phyloP scores from a whole-genome alignment of 2,113 vertebrate genomes.

The Lipotes vexillifer region DNA sequence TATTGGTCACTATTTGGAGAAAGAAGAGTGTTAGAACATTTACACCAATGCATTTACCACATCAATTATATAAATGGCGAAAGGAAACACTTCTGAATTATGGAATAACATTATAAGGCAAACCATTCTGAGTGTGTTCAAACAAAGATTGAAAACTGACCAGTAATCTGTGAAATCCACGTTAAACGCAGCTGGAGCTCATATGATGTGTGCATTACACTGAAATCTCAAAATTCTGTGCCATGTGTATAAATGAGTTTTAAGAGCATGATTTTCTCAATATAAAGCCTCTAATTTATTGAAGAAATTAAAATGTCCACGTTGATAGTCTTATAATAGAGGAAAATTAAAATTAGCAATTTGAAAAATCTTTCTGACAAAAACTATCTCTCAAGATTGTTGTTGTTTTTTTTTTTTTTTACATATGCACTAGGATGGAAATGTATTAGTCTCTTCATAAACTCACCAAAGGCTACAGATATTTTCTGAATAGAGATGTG shows the following conservation, averaged over 20 bases:
- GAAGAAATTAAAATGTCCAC: background rate
- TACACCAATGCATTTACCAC: constrained; percentile 45
- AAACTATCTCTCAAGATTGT: background rate
- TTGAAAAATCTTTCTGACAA: background rate
- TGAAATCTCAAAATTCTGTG: constrained; percentile 47
- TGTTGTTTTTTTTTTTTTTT: background rate
- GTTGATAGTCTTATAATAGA: background rate
- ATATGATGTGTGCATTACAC: background rate
- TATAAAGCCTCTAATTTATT: background rate
- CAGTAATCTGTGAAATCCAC: constrained; percentile 59
- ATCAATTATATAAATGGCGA: constrained; percentile 38
- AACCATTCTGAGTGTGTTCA: constrained; percentile 39
- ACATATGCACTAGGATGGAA: background rate
- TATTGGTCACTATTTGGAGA: constrained; percentile 23
- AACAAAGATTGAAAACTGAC: constrained; percentile 56
- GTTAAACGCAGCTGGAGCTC: constrained; percentile 17
- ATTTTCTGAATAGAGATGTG: background rate
- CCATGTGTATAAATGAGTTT: constrained; percentile 40
- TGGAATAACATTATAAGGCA: constrained; percentile 44
- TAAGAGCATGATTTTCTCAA: background rate
- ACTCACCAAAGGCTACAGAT: background rate
- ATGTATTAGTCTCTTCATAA: background rate
- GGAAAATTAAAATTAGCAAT: background rate
- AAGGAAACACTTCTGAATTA: background rate
- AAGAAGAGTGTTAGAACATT: constrained; percentile 32